Percentiles rank a stretch among this genome's conserved stretches.
Evolutionary conservation across 2,888 invertebrate genomes (phyloP).

Genomic region (Apotomis betuletana): DNA sequence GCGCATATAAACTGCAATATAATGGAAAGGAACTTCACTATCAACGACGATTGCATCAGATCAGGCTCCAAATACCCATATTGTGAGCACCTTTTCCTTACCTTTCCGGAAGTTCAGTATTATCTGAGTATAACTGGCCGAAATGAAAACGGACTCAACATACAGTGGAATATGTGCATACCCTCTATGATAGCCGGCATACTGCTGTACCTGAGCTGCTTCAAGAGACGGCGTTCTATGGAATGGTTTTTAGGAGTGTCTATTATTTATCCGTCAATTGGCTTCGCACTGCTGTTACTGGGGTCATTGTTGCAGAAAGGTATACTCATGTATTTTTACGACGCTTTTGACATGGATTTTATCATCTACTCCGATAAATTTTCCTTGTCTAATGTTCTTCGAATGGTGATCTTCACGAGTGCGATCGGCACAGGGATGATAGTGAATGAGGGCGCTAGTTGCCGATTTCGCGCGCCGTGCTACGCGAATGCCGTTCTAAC

Average conservation of each 20-base stretch:
- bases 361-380: slow-evolving; percentile 51
- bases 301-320: slow-evolving; percentile 75
- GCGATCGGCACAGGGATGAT: slow-evolving; percentile 65
- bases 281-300: slow-evolving; percentile 58
- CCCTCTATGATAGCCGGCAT: slow-evolving; percentile 59
- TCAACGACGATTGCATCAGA: slow-evolving; percentile 66
- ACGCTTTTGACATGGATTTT: slow-evolving; percentile 64
- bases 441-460: slow-evolving; percentile 59
- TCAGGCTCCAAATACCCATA: slow-evolving; percentile 44
- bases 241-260: slow-evolving; percentile 54
- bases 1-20: slow-evolving; percentile 59
- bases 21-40: slow-evolving; percentile 60
- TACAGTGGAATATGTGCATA: slow-evolving; percentile 69
- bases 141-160: slow-evolving; percentile 44
- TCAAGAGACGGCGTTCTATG: slow-evolving; percentile 58
- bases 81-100: slow-evolving; percentile 57
- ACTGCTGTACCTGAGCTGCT: slow-evolving; percentile 59
- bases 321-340: slow-evolving; percentile 59
- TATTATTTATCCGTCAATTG: slow-evolving; percentile 55
- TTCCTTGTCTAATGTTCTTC: slow-evolving; percentile 51
- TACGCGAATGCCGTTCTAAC: slow-evolving; percentile 65
- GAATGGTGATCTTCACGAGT: slow-evolving; percentile 56
- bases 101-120: slow-evolving; percentile 73
- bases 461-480: slow-evolving; percentile 66
- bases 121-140: slow-evolving; percentile 57